Base-by-base conservation (phyloP, 2,797 vertebrate species). In the Merluccius polli region DNA sequence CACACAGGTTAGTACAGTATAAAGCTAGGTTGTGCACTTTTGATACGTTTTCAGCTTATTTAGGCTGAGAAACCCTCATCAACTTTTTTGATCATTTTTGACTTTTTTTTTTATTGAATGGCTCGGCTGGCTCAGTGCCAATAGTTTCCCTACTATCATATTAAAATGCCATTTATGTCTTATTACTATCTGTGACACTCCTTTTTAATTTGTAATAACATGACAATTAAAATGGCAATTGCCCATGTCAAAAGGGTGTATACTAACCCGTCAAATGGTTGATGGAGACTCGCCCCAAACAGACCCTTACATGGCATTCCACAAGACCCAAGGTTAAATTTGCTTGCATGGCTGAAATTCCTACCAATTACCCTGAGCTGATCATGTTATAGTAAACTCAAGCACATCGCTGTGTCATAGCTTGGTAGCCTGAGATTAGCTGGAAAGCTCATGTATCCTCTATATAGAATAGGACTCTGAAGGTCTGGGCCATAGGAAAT, bases 341-440 rank as follows among this genome's bases (percentile, higher is more conserved):
- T 75, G 77, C 80, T 31, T 59, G 38, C 79, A 75, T 84, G 84
- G 67, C 80, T 86, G 73, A 67, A 75, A 83, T 82, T 89, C 89
- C 84, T 80, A 68, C 70, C 70, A 86, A 86, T 87, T 88, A 87
- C 83, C 84, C 82, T 82, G 33, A 77, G 33, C 77, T 76, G 84
- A 85, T 90, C 88, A 72, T 84, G 85, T 87, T 89, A 73, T 79
- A 78, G 80, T 80, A 69, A 76, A 77, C 75, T 77, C 82, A 84
- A 86, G 82, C 79, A 77, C 77, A 72, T 68, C 77, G 77, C 77
- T 76, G 84, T 78, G 71, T 84, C 89, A 89, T 91, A 83, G 84
- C 85, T 85, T 81, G 79, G 79, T 82, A 78, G 80, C 84, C 87
- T 88, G 87, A 90, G 88, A 90, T 94, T 90, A 93, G 90, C 84